Percentiles rank a stretch among this genome's conserved stretches.
These are phyloP conservation scores for Dysidea cf. avara DNA, from an alignment of 37 sponge, comb jelly and placozoan species.

Conservation along the genomic window DNA sequence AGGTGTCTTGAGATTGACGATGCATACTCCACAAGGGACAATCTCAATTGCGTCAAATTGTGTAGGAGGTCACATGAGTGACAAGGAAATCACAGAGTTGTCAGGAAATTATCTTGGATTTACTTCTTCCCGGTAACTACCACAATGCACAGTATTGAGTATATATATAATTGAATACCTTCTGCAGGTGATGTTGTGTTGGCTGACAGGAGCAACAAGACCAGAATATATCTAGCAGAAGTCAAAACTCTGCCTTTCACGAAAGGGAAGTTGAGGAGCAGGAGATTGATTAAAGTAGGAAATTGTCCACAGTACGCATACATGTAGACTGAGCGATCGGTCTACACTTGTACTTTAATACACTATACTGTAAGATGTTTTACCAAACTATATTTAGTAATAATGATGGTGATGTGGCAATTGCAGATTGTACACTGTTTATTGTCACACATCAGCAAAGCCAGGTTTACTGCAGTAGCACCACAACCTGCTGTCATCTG, in stretches of 20 bases:
- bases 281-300: slow-evolving; percentile 31
- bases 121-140: slow-evolving; percentile 18
- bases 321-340: slow-evolving; percentile 54
- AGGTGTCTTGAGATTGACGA: background rate
- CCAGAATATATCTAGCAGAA: slow-evolving; percentile 25
- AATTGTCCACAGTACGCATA: slow-evolving; percentile 37
- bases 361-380: slow-evolving; percentile 29
- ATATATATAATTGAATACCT: background rate
- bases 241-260: slow-evolving; percentile 54
- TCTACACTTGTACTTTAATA: slow-evolving; percentile 47
- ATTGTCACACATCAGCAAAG: too few relatives aligned
- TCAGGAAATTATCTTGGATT: slow-evolving; percentile 15
- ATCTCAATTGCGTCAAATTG: slow-evolving; percentile 37
- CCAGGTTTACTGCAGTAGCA: too few relatives aligned
- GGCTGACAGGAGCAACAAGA: slow-evolving; percentile 43
- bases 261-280: slow-evolving; percentile 27
- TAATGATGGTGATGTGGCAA: too few relatives aligned
- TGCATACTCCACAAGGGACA: slow-evolving; percentile 44
- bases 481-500: too few relatives aligned
- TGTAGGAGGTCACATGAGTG: slow-evolving; percentile 47
- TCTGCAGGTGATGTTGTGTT: slow-evolving; percentile 30
- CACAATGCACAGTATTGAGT: too few relatives aligned
- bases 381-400: slow-evolving; percentile 18
- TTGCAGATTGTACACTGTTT: too few relatives aligned
- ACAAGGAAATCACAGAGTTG: slow-evolving; percentile 32